Percentiles rank a stretch among this genome's conserved stretches.
Evolutionary conservation across 1,140 invertebrate species (phyloP).

Genomic region (Diabrotica virgifera): DNA sequence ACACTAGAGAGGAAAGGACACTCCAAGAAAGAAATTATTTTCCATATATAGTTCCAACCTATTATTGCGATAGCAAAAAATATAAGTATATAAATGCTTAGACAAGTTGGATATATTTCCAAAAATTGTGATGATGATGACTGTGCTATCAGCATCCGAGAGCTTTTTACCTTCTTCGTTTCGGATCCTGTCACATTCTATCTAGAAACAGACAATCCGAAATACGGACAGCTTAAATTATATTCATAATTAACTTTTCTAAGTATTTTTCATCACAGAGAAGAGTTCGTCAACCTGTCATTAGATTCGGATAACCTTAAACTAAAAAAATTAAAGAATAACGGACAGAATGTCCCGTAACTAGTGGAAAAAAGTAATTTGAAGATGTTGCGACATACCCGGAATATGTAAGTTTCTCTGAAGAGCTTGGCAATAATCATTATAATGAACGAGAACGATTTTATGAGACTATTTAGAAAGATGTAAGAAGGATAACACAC

Average conservation of each 20-base stretch:
- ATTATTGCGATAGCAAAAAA: too few species aligned
- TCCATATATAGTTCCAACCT: too few species aligned
- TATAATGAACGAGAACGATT: too few species aligned
- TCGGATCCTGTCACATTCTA: constrained; percentile 4
- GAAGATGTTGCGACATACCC: too few species aligned
- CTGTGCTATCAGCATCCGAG: background rate
- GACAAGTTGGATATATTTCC: too few species aligned
- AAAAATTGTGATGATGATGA: background rate
- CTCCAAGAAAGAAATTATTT: too few species aligned
- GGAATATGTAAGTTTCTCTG: too few species aligned
- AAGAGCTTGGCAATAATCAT: too few species aligned
- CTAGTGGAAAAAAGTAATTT: background rate
- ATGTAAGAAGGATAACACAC: too few species aligned
- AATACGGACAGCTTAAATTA: constrained; percentile 16
- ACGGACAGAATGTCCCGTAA: background rate
- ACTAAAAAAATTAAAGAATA: background rate
- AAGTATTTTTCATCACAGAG: constrained; percentile 13
- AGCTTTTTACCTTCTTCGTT: constrained; percentile 5
- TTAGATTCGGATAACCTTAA: background rate
- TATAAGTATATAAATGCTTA: too few species aligned
- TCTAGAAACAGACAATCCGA: constrained; percentile 13
- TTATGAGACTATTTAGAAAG: too few species aligned
- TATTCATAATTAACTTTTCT: constrained; percentile 20
- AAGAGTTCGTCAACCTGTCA: constrained; percentile 12
- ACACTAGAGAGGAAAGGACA: too few species aligned